Evolutionary conservation across 2,888 invertebrate genomes (phyloP).

Genomic region (Cinara cedri): DNA sequence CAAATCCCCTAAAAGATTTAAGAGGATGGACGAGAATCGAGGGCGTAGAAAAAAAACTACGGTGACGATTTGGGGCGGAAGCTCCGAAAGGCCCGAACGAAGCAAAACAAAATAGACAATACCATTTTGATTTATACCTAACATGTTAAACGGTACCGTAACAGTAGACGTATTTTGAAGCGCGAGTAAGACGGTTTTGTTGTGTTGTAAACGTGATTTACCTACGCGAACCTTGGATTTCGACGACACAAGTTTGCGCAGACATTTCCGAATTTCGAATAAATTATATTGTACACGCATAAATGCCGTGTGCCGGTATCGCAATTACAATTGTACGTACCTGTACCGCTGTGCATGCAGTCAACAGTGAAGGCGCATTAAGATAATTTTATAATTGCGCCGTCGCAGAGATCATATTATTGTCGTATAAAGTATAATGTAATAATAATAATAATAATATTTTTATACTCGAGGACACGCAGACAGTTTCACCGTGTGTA

Average conservation of each 20-base stretch:
- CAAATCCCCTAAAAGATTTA: no score
- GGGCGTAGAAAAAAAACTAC: no score
- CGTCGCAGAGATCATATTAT: neutral
- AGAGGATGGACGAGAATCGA: no score
- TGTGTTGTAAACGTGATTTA: neutral
- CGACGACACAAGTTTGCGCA: constrained; percentile 15
- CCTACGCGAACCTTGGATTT: constrained; percentile 27
- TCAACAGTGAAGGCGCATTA: constrained; percentile 23
- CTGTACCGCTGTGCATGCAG: neutral
- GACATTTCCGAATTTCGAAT: constrained; percentile 7
- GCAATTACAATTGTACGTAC: no score
- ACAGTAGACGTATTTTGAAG: neutral
- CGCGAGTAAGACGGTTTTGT: neutral
- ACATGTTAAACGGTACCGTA: no score
- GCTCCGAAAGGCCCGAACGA: no score
- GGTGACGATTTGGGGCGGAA: no score
- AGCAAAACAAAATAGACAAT: no score
- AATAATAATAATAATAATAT: no score
- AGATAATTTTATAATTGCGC: neutral
- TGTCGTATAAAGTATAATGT: no score
- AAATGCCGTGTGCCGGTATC: neutral
- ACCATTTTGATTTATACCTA: no score
- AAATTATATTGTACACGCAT: constrained; percentile 5
- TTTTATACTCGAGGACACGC: constrained; percentile 12
- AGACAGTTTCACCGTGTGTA: neutral